Evolutionary conservation across 2,113 vertebrate species (phyloP).

Genomic region (Bettongia penicillata): DNA sequence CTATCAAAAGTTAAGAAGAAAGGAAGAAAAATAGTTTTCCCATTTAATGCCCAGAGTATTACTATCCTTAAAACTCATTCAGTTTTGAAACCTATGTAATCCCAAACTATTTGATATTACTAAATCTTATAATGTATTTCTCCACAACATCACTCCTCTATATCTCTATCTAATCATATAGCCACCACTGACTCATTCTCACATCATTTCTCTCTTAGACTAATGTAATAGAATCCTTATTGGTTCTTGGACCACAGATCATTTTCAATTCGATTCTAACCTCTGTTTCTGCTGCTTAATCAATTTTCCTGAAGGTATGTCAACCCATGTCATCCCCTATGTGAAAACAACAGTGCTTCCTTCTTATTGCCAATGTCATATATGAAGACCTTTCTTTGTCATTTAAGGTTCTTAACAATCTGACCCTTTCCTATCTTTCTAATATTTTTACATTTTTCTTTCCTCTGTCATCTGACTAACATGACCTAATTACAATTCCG

Average conservation of each 20-base stretch:
- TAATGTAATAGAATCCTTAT: neutral
- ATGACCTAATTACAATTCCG: neutral
- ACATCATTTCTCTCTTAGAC: neutral
- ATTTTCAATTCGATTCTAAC: neutral
- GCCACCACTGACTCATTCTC: neutral
- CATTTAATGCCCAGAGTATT: no score
- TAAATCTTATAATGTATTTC: no score
- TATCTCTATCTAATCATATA: neutral
- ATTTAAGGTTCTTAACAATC: neutral
- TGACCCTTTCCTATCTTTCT: neutral
- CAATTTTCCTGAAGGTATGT: neutral
- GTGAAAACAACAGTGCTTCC: neutral
- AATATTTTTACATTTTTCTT: neutral
- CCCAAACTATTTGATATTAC: no score
- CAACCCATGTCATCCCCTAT: neutral
- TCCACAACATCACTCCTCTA: no score
- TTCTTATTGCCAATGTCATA: neutral
- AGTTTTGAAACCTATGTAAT: no score
- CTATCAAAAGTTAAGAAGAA: no score
- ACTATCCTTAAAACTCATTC: no score
- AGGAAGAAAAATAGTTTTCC: no score
- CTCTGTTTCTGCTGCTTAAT: neutral
- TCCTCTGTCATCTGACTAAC: neutral
- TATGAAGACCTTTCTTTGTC: neutral
- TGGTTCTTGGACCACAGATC: neutral